A percentile compares a stretch with the other conserved stretches of the same genome.
phyloP scores from a whole-genome alignment of 2,888 invertebrate genomes.

The Agonum fuliginosum region DNA sequence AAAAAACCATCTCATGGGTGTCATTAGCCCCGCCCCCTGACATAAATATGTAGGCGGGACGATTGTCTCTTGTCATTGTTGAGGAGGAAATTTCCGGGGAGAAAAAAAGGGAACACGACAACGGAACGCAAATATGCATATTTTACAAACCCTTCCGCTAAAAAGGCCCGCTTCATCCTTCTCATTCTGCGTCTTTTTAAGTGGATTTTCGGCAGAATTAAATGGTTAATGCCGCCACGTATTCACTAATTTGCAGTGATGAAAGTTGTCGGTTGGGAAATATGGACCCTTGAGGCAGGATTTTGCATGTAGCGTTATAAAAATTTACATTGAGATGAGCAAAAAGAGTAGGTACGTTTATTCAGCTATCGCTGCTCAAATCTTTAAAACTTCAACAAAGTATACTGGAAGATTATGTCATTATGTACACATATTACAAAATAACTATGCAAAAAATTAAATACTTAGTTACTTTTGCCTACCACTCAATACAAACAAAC shows the following conservation, averaged over 20 bases:
- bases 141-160: conserved; percentile 36
- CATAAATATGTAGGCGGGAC: background rate
- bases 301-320: background rate
- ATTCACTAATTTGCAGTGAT: conserved; percentile 24
- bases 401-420: no score
- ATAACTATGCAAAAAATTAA: no score
- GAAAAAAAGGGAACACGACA: conserved; percentile 21
- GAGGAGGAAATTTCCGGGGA: conserved; percentile 27
- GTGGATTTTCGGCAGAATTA: conserved; percentile 23
- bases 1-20: background rate
- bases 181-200: no score
- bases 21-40: background rate
- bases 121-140: conserved; percentile 26
- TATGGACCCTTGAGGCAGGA: background rate
- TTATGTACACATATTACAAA: no score
- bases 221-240: conserved; percentile 12
- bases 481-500: no score
- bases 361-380: background rate
- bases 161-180: no score
- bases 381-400: conserved; percentile 11
- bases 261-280: conserved; percentile 2
- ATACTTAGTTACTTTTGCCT: no score
- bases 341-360: conserved; percentile 14
- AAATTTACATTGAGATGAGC: conserved; percentile 27
- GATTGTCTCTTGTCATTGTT: conserved; percentile 23